Evolutionary conservation across 2,888 invertebrate genomes (phyloP).

Genomic region (Itoplectis maculator): DNA sequence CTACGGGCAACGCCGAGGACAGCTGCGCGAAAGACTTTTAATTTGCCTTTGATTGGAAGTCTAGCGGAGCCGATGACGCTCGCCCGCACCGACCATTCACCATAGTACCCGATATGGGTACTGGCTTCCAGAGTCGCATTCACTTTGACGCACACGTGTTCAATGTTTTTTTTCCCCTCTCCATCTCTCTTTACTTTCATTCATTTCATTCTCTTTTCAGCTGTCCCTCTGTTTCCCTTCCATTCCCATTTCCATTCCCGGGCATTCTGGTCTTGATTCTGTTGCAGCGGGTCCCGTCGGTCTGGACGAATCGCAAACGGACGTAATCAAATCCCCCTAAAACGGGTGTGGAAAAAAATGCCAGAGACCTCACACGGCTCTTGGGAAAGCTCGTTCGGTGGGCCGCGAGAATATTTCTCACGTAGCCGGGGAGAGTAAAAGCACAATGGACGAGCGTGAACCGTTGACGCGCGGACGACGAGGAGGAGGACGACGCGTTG

Average conservation of each 20-base stretch:
- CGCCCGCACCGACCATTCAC: neutral
- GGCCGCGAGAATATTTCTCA: constrained; percentile 33
- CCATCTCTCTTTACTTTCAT: constrained; percentile 22
- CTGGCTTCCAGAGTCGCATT: constrained; percentile 7
- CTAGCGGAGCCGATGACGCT: constrained; percentile 14
- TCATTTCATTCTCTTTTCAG: constrained; percentile 23
- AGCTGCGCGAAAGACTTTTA: constrained; percentile 37
- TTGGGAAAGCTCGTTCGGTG: neutral
- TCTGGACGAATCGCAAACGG: constrained; percentile 30
- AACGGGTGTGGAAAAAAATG: constrained; percentile 42
- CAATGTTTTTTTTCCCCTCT: neutral
- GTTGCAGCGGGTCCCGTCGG: neutral
- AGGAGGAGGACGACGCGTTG: constrained; percentile 14
- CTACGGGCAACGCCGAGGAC: neutral
- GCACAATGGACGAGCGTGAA: constrained; percentile 42
- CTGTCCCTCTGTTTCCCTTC: constrained; percentile 16
- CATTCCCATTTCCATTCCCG: constrained; percentile 8
- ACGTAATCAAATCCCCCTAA: constrained; percentile 52
- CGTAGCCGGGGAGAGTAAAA: constrained; percentile 21
- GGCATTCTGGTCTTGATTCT: constrained; percentile 13
- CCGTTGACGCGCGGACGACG: constrained; percentile 1
- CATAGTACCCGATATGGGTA: neutral
- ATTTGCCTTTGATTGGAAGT: constrained; percentile 53
- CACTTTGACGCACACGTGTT: constrained; percentile 39
- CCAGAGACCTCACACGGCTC: constrained; percentile 4